phyloP scores from a whole-genome alignment of 2,888 invertebrate species.

The Julus scandinavius region DNA sequence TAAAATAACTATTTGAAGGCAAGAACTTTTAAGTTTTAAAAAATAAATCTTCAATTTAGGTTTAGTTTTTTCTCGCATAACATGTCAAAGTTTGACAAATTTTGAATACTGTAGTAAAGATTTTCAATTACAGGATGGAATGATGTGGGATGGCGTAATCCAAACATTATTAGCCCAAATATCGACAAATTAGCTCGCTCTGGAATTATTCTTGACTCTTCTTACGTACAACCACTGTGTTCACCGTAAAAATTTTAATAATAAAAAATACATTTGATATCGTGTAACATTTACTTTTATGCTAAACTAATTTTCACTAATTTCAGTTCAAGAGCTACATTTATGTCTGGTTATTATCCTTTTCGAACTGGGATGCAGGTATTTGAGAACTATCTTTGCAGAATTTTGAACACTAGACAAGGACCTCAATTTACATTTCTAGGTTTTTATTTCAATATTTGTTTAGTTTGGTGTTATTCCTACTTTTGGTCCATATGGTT shows the following conservation, averaged over 20 bases:
- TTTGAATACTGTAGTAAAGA: too few species aligned
- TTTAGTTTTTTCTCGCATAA: too few species aligned
- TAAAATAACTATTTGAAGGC: too few species aligned
- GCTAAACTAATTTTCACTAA: not conserved
- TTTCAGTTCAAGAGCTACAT: conserved; percentile 64
- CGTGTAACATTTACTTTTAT: not conserved
- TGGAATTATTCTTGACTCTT: conserved; percentile 65
- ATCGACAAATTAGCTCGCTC: conserved; percentile 65
- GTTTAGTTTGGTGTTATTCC: conserved; percentile 61
- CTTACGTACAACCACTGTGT: conserved; percentile 67
- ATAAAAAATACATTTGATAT: conserved; percentile 7
- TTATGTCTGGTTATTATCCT: conserved; percentile 66
- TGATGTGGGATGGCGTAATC: conserved; percentile 63
- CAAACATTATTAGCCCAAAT: conserved; percentile 66
- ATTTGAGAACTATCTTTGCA: not conserved
- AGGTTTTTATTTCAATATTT: not conserved
- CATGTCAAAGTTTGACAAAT: too few species aligned
- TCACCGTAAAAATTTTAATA: conserved; percentile 62
- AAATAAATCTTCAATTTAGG: too few species aligned
- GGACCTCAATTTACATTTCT: not conserved
- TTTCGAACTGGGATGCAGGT: conserved; percentile 65
- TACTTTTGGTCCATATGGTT: conserved; percentile 63
- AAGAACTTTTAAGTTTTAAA: too few species aligned
- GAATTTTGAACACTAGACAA: not conserved
- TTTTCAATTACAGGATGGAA: conserved; percentile 55